Conservation (phyloP, 2,113 vertebrate species). For the Gnathonemus echidnorhynchus region DNA sequence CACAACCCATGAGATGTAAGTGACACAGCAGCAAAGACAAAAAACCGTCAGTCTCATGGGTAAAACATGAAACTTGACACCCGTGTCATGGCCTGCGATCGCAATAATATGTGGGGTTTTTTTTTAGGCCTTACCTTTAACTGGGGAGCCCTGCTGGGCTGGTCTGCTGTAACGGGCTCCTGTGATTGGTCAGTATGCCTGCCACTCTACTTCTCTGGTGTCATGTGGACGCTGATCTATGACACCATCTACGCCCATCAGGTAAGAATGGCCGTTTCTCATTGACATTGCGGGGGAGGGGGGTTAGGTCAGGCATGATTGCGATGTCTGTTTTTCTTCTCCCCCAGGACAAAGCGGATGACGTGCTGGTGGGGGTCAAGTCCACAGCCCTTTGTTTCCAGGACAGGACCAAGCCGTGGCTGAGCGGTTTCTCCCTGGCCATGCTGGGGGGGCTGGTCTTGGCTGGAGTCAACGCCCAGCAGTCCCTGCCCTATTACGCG, state of each 20-base stretch:
- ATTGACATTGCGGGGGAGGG: not conserved
- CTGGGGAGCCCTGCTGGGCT: constrained; percentile 90
- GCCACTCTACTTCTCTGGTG: constrained; percentile 82
- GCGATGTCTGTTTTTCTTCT: not conserved
- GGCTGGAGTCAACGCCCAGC: constrained; percentile 68
- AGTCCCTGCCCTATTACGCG: constrained; percentile 76
- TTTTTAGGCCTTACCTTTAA: constrained; percentile 81
- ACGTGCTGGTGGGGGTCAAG: constrained; percentile 77
- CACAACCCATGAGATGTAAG: not conserved
- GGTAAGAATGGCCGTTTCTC: constrained; percentile 53
- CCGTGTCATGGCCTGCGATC: not conserved
- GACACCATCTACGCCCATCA: constrained; percentile 97
- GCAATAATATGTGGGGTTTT: not conserved
- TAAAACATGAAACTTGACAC: not conserved
- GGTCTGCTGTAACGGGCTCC: constrained; percentile 79
- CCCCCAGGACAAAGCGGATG: constrained; percentile 82
- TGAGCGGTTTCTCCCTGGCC: constrained; percentile 70
- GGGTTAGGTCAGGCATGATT: not conserved
- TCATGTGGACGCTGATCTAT: constrained; percentile 91
- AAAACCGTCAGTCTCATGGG: not conserved
- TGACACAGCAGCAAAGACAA: not conserved
- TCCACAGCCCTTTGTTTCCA: constrained; percentile 81
- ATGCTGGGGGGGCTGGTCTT: constrained; percentile 74
- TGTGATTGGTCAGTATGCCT: constrained; percentile 87
- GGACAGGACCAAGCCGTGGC: constrained; percentile 81